These are phyloP conservation scores for Eutolmus rufibarbis DNA, from an alignment of 2,888 invertebrate genomes.

Conservation along the genomic window DNA sequence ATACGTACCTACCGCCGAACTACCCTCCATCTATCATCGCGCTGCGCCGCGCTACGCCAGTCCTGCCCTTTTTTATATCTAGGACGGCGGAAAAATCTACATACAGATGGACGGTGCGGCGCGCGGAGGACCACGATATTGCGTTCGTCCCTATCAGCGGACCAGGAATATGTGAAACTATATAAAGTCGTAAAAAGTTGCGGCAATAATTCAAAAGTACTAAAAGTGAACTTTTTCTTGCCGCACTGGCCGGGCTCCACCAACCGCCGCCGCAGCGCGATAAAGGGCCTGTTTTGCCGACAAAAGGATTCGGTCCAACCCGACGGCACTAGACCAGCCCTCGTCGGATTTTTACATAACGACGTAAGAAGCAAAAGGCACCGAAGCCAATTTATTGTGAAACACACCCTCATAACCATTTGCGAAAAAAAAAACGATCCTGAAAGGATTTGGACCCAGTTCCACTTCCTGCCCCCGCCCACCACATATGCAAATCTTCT, in stretches of 20 bases:
- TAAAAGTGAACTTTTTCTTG: constrained; percentile 5
- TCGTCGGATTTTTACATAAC: neutral
- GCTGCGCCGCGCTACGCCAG: neutral
- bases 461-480: neutral
- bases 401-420: constrained; percentile 7
- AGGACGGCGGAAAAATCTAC: neutral
- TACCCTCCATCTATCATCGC: neutral
- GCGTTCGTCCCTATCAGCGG: neutral
- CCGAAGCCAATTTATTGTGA: constrained; percentile 16
- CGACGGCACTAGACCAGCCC: neutral
- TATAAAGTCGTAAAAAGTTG: constrained; percentile 23
- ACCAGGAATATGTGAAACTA: constrained; percentile 8
- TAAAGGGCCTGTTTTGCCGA: neutral
- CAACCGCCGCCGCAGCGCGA: neutral
- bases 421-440: neutral
- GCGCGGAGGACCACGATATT: too few relatives aligned
- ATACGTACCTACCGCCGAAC: neutral
- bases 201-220: constrained; percentile 3
- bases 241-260: neutral
- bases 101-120: neutral
- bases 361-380: constrained; percentile 6
- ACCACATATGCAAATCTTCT: constrained; percentile 5
- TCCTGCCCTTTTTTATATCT: neutral
- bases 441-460: constrained; percentile 17
- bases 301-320: neutral